A percentile compares a stretch with the other conserved stretches of the same genome.
Evolutionary conservation across 2,113 vertebrate genomes (phyloP).

Genomic region (Acrocephalus kingi): DNA sequence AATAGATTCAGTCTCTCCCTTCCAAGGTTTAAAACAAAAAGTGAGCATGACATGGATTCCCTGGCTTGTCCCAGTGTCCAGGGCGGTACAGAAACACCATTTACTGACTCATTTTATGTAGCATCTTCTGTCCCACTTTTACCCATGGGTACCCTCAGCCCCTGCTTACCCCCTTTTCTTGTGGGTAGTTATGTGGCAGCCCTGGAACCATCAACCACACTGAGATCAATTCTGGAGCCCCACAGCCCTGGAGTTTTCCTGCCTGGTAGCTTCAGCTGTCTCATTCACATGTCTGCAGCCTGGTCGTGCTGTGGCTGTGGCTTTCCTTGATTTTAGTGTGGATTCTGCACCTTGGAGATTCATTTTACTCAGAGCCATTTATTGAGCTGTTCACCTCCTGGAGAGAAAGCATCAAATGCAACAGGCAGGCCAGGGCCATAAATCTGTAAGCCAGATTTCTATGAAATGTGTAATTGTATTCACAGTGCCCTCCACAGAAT

Average conservation of each 20-base stretch:
- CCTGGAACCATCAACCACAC: fast-evolving
- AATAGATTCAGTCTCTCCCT: background rate
- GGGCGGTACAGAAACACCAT: background rate
- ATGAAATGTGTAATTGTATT: background rate
- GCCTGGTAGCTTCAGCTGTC: background rate
- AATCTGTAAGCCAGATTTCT: background rate
- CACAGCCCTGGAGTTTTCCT: background rate
- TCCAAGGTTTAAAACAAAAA: background rate
- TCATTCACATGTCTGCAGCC: background rate
- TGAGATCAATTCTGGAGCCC: background rate
- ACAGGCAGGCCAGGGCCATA: background rate
- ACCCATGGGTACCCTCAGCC: background rate
- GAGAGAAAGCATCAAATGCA: background rate
- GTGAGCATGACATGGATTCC: background rate
- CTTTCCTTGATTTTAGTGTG: background rate
- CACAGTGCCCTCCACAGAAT: background rate
- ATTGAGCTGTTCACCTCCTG: background rate
- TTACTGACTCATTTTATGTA: background rate
- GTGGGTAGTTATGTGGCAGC: background rate
- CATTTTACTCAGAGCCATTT: background rate
- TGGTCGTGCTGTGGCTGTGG: fast-evolving
- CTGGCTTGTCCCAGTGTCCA: background rate
- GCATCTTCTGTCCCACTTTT: background rate
- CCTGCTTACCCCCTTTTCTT: background rate
- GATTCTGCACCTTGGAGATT: background rate